These are phyloP conservation scores for Boleophthalmus pectinirostris DNA, from an alignment of 2,113 vertebrate species.

Conservation along the genomic window DNA sequence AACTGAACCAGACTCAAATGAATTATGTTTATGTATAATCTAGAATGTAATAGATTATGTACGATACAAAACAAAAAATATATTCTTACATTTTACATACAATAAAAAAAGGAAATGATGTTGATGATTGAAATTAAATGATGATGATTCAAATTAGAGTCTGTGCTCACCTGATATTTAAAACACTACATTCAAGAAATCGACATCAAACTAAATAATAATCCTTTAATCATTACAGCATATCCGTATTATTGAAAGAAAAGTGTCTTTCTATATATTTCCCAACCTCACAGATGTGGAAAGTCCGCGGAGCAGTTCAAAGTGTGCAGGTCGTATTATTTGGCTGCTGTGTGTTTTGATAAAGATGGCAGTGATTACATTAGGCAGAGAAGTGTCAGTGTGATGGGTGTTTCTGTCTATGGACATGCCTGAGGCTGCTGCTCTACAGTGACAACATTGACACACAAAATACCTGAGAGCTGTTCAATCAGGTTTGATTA, in stretches of 20 bases:
- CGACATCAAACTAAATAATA: not conserved
- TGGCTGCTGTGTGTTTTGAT: conserved; percentile 8
- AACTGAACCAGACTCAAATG: not conserved
- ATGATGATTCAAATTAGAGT: no score
- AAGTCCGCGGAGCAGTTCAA: not conserved
- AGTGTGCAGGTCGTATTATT: not conserved
- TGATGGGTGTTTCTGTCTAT: conserved; percentile 56
- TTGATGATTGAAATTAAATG: no score
- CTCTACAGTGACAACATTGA: conserved; percentile 67
- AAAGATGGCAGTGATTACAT: conserved; percentile 1
- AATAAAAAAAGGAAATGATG: no score
- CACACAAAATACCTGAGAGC: conserved; percentile 69
- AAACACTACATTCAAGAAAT: not conserved
- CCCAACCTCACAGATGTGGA: not conserved
- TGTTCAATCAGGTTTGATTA: conserved; percentile 78
- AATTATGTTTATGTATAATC: not conserved
- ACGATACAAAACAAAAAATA: no score
- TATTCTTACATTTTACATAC: no score
- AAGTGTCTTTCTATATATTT: not conserved
- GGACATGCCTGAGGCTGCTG: conserved; percentile 68
- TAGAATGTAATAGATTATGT: not conserved
- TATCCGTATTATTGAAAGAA: not conserved
- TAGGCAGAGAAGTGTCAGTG: conserved; percentile 17
- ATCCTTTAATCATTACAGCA: not conserved
- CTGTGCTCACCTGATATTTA: no score